Evolutionary conservation across 1,140 invertebrate genomes (phyloP).

Genomic region (Leptonema lineaticorne): DNA sequence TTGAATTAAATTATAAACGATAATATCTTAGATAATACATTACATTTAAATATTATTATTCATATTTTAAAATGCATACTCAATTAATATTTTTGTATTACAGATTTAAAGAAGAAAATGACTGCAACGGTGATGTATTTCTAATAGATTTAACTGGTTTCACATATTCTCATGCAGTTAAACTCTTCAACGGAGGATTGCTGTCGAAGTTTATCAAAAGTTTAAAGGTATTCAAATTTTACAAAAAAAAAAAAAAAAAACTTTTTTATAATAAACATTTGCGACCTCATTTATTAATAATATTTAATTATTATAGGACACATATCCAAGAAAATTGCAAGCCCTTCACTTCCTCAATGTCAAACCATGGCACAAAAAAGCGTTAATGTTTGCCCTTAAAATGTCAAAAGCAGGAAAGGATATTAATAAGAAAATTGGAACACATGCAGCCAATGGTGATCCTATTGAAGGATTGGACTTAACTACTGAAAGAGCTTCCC

Average conservation of each 20-base stretch:
- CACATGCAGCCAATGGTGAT: conserved; percentile 24
- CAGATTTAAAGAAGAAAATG: conserved; percentile 37
- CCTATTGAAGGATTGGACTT: conserved; percentile 28
- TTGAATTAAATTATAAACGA: no score
- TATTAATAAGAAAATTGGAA: conserved; percentile 19
- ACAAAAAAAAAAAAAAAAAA: background rate
- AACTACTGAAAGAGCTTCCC: conserved; percentile 25
- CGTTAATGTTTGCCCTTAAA: conserved; percentile 30
- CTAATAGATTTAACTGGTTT: conserved; percentile 36
- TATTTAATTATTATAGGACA: conserved; percentile 28
- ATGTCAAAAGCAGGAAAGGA: conserved; percentile 31
- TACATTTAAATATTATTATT: no score
- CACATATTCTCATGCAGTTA: conserved; percentile 30
- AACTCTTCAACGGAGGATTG: conserved; percentile 28
- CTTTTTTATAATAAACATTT: background rate
- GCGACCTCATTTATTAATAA: background rate
- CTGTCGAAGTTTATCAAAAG: conserved; percentile 35
- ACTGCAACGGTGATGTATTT: conserved; percentile 35
- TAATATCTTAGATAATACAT: no score
- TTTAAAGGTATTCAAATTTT: conserved; percentile 30
- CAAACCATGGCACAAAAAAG: conserved; percentile 34
- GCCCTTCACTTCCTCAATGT: conserved; percentile 32
- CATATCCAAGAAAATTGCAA: conserved; percentile 30
- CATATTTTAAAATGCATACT: no score
- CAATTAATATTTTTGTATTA: conserved; percentile 10